A percentile compares a stretch with the other conserved stretches of the same genome.
phyloP scores from a whole-genome alignment of 1,140 invertebrate species.

The Acromyrmex echinatior region DNA sequence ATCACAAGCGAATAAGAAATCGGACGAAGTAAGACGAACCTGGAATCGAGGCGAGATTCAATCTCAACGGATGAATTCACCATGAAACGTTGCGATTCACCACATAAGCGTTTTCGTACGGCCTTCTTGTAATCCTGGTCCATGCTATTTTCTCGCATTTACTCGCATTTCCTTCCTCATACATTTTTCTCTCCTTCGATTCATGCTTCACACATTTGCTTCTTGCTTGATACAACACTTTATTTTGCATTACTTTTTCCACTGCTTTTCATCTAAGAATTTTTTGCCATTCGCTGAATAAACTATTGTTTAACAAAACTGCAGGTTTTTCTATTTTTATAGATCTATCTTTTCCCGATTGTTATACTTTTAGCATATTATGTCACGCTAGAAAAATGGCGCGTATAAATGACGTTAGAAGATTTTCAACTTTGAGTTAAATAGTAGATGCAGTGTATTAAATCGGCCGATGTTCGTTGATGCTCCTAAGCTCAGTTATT shows the following conservation, averaged over 20 bases:
- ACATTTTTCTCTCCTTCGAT: conserved; percentile 23
- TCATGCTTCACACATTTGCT: neutral
- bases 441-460: conserved; percentile 4
- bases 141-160: conserved; percentile 34
- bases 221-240: neutral
- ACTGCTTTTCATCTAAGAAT: neutral
- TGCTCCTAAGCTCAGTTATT: conserved; percentile 50
- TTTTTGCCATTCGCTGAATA: neutral
- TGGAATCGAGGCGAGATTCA: conserved; percentile 60
- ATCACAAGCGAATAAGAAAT: conserved; percentile 41
- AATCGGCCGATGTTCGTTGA: neutral
- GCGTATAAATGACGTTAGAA: neutral
- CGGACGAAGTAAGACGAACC: conserved; percentile 38
- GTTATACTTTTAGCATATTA: neutral
- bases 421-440: conserved; percentile 27
- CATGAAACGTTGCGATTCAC: conserved; percentile 68
- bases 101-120: conserved; percentile 31
- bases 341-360: neutral
- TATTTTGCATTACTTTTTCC: neutral
- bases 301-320: neutral
- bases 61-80: conserved; percentile 69
- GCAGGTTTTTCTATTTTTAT: too few relatives aligned
- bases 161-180: neutral
- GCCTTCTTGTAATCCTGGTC: conserved; percentile 9
- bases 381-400: neutral